Base-by-base conservation (phyloP, 2,888 invertebrate species). In the Psylliodes chrysocephalus region DNA sequence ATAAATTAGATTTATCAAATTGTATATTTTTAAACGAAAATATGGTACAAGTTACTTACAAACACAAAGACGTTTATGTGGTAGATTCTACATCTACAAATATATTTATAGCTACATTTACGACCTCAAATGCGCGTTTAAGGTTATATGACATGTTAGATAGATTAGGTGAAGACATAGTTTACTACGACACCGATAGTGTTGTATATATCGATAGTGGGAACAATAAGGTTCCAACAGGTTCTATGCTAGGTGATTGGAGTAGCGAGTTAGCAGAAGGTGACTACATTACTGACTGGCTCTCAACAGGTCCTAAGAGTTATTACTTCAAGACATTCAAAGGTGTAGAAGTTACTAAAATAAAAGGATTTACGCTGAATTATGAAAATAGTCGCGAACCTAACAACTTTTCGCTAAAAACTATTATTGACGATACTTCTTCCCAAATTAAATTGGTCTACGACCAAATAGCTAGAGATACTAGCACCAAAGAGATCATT, bases 81-180 rank as follows among this genome's bases (percentile, higher is more conserved):
- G 65, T 63, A 66, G 52, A 68, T 63, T 25, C 61, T 60, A 59
- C 62, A 38, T 63, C 51, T 64, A 64, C 63, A 52, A 66, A 63
- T 64, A 61, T 64, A 57, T 60, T 64, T 40, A 54, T 67, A 61
- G 67, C 64, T 42, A 51, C 55, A 52, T 65, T 65, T n/a, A n/a
- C n/a, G n/a, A n/a, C n/a, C n/a, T n/a, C n/a, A n/a, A n/a, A n/a
- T n/a, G 63, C 65, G n/a, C 64, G 67, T 17, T 40, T 66, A 63
- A 66, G 63, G 60, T 63, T 53, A 33, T 53, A n/a, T n/a, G n/a
- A n/a, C n/a, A 40, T 40, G 40, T 4, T 54, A 3, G 54, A 68
- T 18, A 57, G 15, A 61, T 62, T 68, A 53, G 61, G 61, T 49
- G 57, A 64, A 54, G 59, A 14, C 38, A 60, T 64, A 42, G 46